Evolutionary conservation across 2,797 vertebrate species (phyloP), one percentile per base, ranked within the genome.

Genomic region (Benthosema pterotum): DNA sequence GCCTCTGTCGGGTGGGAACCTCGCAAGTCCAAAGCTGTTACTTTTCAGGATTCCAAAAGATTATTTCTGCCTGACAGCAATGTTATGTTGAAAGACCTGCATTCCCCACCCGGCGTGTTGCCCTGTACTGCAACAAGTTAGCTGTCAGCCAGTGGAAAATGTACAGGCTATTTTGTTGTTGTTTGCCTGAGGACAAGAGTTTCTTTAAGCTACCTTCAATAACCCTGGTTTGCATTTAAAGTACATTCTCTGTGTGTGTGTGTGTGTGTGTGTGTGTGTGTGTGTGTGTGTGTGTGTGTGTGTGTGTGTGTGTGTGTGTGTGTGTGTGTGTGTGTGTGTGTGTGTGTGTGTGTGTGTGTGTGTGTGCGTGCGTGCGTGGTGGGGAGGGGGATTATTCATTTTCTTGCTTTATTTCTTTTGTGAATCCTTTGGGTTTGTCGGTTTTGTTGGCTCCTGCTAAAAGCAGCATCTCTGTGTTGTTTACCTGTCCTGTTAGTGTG

Each of bases 401-500:
- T 15, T 28, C 13, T 42, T 19, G n/a, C n/a, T 47, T 5, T 15
- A 4, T 25, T 22, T 25, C 12, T 12, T 45, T 64, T 71, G 77
- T 46, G 55, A 77, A 78, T 60, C 61, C 58, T 67, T 52, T 3
- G 69, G 62, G 75, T 81, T 77, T 80, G 66, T 65, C 5, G 5
- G 68, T 47, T 70, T 75, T 72, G 75, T 63, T 75, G 74, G 76
- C 69, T 11, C 45, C 18, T 25, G 48, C 68, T 79, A 62, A 74
- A 66, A 80, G 72, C 64, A 57, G 75, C 65, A 56, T 65, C 60
- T 49, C 74, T 0, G 14, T 64, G 52, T 81, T 86, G 82, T 87
- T 86, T 84, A 84, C 83, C 78, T 75, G 75, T 78, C 65, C 70
- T 13, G 74, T 84, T 63, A 66, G 68, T 46, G 73, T 79, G 73